phyloP scores from a whole-genome alignment of 2,113 vertebrate species.

The Rhinoptilus africanus region DNA sequence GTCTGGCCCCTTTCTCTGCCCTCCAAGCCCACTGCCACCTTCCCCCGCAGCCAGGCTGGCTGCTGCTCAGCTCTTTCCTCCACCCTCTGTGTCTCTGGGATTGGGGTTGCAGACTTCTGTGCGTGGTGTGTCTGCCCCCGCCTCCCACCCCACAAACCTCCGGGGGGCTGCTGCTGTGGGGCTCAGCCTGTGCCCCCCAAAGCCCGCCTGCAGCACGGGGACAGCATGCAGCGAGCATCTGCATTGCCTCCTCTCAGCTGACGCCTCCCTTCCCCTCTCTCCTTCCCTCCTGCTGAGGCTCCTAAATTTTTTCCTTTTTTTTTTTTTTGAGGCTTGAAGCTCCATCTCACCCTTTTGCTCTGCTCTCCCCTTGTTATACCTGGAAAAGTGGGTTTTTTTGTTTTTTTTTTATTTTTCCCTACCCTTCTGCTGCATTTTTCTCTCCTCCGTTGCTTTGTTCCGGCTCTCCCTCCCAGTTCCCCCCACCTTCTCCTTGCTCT shows the following conservation, averaged over 20 bases:
- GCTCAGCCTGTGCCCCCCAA: not conserved
- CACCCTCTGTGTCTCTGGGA: fast-evolving
- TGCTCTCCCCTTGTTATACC: not conserved
- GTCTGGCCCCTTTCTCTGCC: not conserved
- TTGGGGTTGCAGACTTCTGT: fast-evolving
- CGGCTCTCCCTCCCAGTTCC: not conserved
- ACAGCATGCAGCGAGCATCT: not conserved
- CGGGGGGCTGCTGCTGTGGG: fast-evolving
- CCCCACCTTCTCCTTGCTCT: not conserved
- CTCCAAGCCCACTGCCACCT: fast-evolving
- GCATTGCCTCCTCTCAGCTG: not conserved
- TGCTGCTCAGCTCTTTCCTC: not conserved
- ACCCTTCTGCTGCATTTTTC: not conserved
- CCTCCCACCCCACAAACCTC: fast-evolving
- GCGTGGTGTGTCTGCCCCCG: fast-evolving
- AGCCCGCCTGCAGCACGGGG: not conserved
- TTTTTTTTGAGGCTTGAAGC: not conserved
- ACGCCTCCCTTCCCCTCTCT: not conserved
- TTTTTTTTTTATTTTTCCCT: not conserved
- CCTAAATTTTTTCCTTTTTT: not conserved
- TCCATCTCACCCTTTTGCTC: not conserved
- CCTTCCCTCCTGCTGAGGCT: not conserved
- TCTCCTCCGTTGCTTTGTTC: not conserved
- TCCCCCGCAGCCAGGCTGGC: not conserved
- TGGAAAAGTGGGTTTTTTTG: not conserved